Evolutionary conservation across 2,113 vertebrate species (phyloP), one percentile per base, ranked within the genome.

Genomic region (Coregonus clupeaformis): DNA sequence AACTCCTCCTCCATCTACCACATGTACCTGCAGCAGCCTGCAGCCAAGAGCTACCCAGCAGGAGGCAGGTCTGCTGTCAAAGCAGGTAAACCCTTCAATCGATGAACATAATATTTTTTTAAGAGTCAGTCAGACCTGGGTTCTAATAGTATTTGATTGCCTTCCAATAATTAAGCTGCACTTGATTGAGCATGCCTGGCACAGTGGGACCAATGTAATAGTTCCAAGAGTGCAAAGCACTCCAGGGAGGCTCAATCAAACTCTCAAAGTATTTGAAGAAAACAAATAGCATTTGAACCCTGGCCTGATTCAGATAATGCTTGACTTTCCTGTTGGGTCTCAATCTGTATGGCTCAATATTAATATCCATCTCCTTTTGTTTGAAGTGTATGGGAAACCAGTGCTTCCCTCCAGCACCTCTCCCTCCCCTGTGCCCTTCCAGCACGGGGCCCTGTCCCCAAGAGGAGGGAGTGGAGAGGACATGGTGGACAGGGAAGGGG

Each of bases 1-100:
- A 99, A 98, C 91, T 98, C 97, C 81, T 99, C 97, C 84, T 99
- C 98, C 80, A 99, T 99, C 72, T 99, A 99, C 83, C 97, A 96
- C 68, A 91, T 99, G 95, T 99, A 99, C 86, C 96, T 99, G 82
- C 98, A 99, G 73, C 96, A 98, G 83, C 94, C 95, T 14, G 92
- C 96, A 59, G 91, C 95, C 76, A 98, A 98, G 91, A 97, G 92
- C 80, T 96, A 96, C 30, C 94, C 95, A 66, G 93, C 95, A 60
- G 94, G 93, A 71, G 94, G 92, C 30, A 95, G 97, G 0, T 60
- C 90, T 0, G 45, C 92, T 3, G 95, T 98, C 71, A 98, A 95
- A 97, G 97, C 98, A 94, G 96, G 97, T 97, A 86, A 66, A 11
- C 60, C 11, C 4, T 12, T 49, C 47, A 49, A 49, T 49, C 3